phyloP scores from a whole-genome alignment of 2,888 invertebrate species.

The Euphydryas editha region DNA sequence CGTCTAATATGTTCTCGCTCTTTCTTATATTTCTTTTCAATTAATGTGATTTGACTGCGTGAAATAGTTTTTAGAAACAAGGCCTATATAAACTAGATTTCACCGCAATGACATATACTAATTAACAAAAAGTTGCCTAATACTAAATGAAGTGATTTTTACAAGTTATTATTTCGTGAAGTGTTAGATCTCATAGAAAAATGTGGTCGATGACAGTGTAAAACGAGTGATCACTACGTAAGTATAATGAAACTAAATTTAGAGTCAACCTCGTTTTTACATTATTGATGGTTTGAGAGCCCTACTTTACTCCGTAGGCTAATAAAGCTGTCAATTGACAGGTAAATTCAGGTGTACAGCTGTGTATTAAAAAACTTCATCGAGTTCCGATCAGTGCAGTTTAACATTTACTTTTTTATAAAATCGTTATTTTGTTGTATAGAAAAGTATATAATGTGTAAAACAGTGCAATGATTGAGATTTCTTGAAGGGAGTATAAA shows the following conservation, averaged over 20 bases:
- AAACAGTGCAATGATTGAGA: constrained; percentile 64
- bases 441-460: constrained; percentile 53
- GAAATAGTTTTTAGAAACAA: constrained; percentile 62
- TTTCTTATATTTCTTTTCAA: constrained; percentile 69
- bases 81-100: constrained; percentile 55
- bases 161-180: constrained; percentile 56
- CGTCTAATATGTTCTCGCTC: constrained; percentile 34
- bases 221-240: constrained; percentile 75
- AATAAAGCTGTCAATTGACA: constrained; percentile 53
- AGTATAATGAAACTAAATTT: constrained; percentile 70
- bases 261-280: constrained; percentile 43
- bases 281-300: constrained; percentile 22
- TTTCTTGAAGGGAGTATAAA: constrained; percentile 53
- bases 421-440: constrained; percentile 64
- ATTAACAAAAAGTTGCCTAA: constrained; percentile 52
- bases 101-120: constrained; percentile 52
- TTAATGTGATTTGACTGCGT: constrained; percentile 57
- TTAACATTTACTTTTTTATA: constrained; percentile 61
- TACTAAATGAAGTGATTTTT: constrained; percentile 53
- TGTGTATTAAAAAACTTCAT: constrained; percentile 46
- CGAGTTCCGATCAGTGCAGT: constrained; percentile 67
- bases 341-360: constrained; percentile 48
- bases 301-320: constrained; percentile 55
- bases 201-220: constrained; percentile 81
- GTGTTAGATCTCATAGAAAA: constrained; percentile 67